Conservation (phyloP, 2,888 invertebrate genomes). For the Hemithea aestivaria region DNA sequence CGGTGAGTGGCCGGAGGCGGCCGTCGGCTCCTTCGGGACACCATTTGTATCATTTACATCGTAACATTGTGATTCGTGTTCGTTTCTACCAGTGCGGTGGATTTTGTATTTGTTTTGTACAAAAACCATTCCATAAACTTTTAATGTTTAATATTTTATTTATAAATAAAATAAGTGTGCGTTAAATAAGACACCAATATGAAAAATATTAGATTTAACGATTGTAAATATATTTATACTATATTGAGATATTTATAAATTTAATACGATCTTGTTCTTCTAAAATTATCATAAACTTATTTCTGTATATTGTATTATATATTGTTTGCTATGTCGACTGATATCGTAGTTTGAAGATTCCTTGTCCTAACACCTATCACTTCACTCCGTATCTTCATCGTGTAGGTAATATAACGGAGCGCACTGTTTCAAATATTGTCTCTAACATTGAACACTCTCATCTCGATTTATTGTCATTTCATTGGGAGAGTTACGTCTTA, state of each 20-base stretch:
- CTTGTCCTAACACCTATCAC: conserved; percentile 46
- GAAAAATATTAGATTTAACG: conserved; percentile 63
- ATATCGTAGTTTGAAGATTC: conserved; percentile 47
- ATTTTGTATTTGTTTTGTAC: conserved; percentile 74
- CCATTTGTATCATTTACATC: conserved; percentile 45
- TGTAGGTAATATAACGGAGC: conserved; percentile 11
- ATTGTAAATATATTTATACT: conserved; percentile 78
- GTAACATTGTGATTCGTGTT: conserved; percentile 67
- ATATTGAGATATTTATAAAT: conserved; percentile 77
- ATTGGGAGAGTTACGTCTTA: conserved; percentile 16
- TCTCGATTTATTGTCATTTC: conserved; percentile 18
- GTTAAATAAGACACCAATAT: conserved; percentile 78
- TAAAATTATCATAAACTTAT: conserved; percentile 66
- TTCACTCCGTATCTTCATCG: conserved; percentile 18
- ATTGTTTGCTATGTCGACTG: conserved; percentile 59
- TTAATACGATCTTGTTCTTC: conserved; percentile 77
- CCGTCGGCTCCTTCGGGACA: conserved; percentile 30
- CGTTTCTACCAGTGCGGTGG: conserved; percentile 63
- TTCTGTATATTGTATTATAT: conserved; percentile 58
- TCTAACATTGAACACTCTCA: conserved; percentile 21
- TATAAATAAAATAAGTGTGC: conserved; percentile 69
- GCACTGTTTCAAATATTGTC: conserved; percentile 17
- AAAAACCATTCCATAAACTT: conserved; percentile 76
- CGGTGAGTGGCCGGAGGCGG: conserved; percentile 39
- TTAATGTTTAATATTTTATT: conserved; percentile 71